A percentile compares a stretch with the other conserved stretches of the same genome.
phyloP scores from a whole-genome alignment of 2,113 vertebrate species.

The Gallinago undulata region DNA sequence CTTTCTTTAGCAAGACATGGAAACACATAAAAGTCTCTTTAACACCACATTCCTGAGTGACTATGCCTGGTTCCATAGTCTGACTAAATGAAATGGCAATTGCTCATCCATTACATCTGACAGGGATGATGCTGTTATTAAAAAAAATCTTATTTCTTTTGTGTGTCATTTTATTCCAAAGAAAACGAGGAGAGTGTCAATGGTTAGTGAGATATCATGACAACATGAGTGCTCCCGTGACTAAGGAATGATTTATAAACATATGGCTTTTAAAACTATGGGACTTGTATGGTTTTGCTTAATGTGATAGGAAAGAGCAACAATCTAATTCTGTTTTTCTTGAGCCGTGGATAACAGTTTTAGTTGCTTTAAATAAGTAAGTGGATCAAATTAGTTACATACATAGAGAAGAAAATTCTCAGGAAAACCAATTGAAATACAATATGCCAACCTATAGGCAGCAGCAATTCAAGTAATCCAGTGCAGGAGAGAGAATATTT shows the following conservation, averaged over 20 bases:
- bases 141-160: neutral
- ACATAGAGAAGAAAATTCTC: neutral
- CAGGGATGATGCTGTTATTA: neutral
- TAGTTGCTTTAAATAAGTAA: neutral
- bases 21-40: neutral
- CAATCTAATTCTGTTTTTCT: neutral
- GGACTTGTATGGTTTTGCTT: neutral
- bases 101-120: neutral
- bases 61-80: neutral
- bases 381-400: neutral
- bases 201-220: neutral
- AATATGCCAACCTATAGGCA: neutral
- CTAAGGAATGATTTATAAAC: neutral
- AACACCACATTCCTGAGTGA: neutral
- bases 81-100: neutral
- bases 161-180: neutral
- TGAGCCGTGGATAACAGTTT: neutral
- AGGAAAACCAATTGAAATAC: neutral
- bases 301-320: neutral
- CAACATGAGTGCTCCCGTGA: neutral
- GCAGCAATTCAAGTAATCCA: neutral
- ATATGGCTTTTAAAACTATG: neutral
- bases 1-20: neutral
- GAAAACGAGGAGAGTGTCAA: neutral
- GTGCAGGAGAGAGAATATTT: neutral